phyloP scores from a whole-genome alignment of 2,888 invertebrate species.

The Epistrophella euchroma region DNA sequence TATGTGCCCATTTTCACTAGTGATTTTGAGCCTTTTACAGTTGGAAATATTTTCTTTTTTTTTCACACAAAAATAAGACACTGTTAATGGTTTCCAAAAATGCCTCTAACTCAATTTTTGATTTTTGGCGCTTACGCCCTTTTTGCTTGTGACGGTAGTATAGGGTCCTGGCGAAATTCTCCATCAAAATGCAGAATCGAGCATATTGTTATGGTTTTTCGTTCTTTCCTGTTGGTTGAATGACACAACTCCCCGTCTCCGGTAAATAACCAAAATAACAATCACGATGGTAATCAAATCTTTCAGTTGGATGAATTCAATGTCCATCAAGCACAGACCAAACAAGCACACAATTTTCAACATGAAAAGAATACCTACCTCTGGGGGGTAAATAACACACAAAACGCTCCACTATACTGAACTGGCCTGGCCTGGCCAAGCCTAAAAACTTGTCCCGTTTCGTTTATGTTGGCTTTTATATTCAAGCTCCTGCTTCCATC shows the following conservation, averaged over 20 bases:
- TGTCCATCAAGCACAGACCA: constrained; percentile 29
- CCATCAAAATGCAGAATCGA: neutral
- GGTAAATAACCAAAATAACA: constrained; percentile 55
- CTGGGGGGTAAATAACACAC: neutral
- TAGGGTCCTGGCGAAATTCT: neutral
- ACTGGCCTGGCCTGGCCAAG: constrained; percentile 2
- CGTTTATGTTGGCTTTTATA: constrained; percentile 1
- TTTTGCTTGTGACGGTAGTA: too few relatives aligned
- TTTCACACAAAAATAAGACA: too few relatives aligned
- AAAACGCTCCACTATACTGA: constrained; percentile 8
- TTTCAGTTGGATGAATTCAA: constrained; percentile 56
- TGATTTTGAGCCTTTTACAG: too few relatives aligned
- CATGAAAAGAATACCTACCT: constrained; percentile 41
- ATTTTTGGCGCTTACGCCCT: too few relatives aligned
- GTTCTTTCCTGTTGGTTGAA: constrained; percentile 12
- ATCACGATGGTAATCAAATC: constrained; percentile 70
- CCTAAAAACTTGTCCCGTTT: constrained; percentile 48
- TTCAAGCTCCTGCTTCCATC: constrained; percentile 5
- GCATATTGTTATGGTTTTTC: constrained; percentile 18
- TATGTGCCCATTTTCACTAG: too few relatives aligned
- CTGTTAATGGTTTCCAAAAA: too few relatives aligned
- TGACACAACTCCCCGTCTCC: constrained; percentile 29
- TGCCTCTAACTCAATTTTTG: too few relatives aligned
- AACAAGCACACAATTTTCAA: constrained; percentile 40
- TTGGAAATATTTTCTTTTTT: too few relatives aligned